Base-by-base conservation (phyloP, 1,140 invertebrate genomes). In the Ceratoteleas bidentatus region DNA sequence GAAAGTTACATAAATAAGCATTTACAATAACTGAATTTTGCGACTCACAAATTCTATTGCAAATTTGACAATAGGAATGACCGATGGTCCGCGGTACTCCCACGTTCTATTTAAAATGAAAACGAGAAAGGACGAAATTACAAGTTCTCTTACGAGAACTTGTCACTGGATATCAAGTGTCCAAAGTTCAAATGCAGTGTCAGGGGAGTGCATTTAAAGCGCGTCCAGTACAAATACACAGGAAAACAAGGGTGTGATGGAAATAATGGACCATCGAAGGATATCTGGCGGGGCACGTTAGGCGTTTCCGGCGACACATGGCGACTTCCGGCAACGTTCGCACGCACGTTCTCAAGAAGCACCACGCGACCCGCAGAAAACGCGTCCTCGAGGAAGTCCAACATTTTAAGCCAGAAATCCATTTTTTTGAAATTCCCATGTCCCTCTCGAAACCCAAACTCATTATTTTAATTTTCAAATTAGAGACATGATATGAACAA, bases 261-360 rank as follows among this genome's bases (percentile, higher is more conserved):
- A 83, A 83, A 83, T 83, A 83, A 83, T 83, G 81, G 81, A 78
- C 83, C 83, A 81, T 81, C 83, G 83, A 78, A 74, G 75, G 69
- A 84, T 85, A 83, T 78, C 80, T 74, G 64, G 49, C 56, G 70
- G 78, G 66, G 75, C 72, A 78, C 72, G 70, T 77, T 72, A 80
- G 57, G 45, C 75, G 79, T 82, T 84, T 86, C 85, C 84, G 81
- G 84, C 77, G 78, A 78, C 84, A 85, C 84, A 83, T 86, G 84
- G 84, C 72, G 38, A 75, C 66, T 84, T 84, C 79, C 80, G 75
- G 76, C 83, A 70, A 81, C 32, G 57, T 68, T 49, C 70, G 47
- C 81, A 83, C 69, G 75, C 72, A 72, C 70, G 75, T 75, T 83
- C 75, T 83, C 81, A 69, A 64, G 36, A 11, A 0, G 40, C 6